Percentiles rank a stretch among this genome's conserved stretches.
Evolutionary conservation across 2,797 vertebrate genomes (phyloP).

Genomic region (Danionella dracula): DNA sequence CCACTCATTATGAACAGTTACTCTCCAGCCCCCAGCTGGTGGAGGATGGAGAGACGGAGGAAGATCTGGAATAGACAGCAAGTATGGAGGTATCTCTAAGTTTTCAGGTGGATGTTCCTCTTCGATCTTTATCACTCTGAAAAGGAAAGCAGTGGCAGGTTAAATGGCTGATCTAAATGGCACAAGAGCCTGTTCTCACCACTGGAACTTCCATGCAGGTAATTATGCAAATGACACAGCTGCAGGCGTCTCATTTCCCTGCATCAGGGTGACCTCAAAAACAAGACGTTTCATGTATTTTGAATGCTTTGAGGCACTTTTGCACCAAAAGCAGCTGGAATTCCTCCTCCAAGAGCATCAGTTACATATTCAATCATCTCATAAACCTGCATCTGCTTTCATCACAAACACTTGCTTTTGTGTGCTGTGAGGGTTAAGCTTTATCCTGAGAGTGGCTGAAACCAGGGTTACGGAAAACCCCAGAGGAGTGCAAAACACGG

Average conservation of each 20-base stretch:
- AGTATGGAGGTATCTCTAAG: slow-evolving; percentile 74
- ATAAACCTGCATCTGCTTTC: neutral
- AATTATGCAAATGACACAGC: slow-evolving; percentile 23
- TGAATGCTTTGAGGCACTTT: slow-evolving; percentile 9
- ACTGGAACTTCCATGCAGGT: neutral
- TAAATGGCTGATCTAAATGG: neutral
- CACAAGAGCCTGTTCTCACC: neutral
- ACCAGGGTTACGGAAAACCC: too few relatives aligned
- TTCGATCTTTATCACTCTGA: slow-evolving; percentile 57
- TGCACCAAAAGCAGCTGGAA: slow-evolving; percentile 2
- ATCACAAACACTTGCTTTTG: too few relatives aligned
- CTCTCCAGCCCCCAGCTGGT: slow-evolving; percentile 71
- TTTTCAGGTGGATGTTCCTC: slow-evolving; percentile 51
- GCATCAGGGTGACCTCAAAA: slow-evolving; percentile 25
- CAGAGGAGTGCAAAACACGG: too few relatives aligned
- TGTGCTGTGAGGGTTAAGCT: too few relatives aligned
- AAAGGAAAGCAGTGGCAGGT: slow-evolving; percentile 16
- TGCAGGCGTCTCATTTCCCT: slow-evolving; percentile 20
- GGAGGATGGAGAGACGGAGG: slow-evolving; percentile 85
- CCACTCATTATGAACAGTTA: slow-evolving; percentile 74
- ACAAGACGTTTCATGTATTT: slow-evolving; percentile 13
- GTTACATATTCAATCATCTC: neutral
- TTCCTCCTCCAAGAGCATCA: neutral
- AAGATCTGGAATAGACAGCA: slow-evolving; percentile 82
- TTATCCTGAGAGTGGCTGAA: too few relatives aligned